Percentiles rank a stretch among this genome's conserved stretches.
phyloP scores from a whole-genome alignment of 2,888 invertebrate species.

The Cosmia trapezina region DNA sequence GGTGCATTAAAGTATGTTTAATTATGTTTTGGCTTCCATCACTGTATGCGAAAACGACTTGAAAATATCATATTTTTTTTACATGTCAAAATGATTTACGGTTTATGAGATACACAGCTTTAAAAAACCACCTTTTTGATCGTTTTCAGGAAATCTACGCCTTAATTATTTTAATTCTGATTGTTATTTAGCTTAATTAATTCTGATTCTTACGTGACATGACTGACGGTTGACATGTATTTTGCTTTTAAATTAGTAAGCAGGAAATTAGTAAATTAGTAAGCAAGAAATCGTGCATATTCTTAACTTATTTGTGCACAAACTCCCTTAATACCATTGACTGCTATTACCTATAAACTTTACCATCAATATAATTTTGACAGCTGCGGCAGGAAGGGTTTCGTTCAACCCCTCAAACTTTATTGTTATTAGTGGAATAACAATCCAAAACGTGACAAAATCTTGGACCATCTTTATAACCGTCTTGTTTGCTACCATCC shows the following conservation, averaged over 20 bases:
- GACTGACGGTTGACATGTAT: too few species aligned
- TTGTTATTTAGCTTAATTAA: too few species aligned
- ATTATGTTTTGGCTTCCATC: too few species aligned
- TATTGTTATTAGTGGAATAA: background rate
- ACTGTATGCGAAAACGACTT: too few species aligned
- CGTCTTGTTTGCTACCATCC: background rate
- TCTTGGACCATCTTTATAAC: slow-evolving; percentile 17
- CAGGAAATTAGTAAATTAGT: background rate
- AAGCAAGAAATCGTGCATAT: background rate
- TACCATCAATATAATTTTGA: background rate
- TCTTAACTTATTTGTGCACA: background rate
- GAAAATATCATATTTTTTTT: too few species aligned
- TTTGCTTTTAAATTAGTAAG: background rate
- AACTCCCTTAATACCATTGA: background rate
- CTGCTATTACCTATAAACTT: background rate
- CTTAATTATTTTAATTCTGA: background rate
- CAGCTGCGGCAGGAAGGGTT: slow-evolving; percentile 11
- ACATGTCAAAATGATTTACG: too few species aligned
- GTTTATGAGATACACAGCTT: too few species aligned
- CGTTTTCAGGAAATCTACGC: too few species aligned
- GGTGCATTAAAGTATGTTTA: too few species aligned
- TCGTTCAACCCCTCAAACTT: slow-evolving; percentile 13
- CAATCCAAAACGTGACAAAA: slow-evolving; percentile 15
- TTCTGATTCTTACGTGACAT: too few species aligned
- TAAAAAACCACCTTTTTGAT: too few species aligned